A percentile compares a stretch with the other conserved stretches of the same genome.
These are phyloP conservation scores for Muricea muricata DNA, from an alignment of 92 coral and sea anemone species.

Conservation along the genomic window DNA sequence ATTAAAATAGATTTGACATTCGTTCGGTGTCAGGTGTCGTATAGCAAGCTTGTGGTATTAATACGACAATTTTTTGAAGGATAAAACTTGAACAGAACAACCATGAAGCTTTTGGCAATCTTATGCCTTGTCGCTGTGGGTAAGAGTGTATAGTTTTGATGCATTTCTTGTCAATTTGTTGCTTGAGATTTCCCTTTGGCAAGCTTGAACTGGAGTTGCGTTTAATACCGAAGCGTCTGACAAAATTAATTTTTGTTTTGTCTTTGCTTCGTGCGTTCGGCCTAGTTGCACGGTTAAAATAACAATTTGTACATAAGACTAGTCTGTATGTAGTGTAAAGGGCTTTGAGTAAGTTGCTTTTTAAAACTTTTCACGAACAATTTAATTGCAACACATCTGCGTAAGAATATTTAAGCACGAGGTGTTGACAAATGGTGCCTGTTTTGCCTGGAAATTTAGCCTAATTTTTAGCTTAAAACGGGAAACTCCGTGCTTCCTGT, in stretches of 20 bases:
- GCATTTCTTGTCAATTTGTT: background rate
- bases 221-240: background rate
- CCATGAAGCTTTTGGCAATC: slow-evolving; percentile 24
- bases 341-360: background rate
- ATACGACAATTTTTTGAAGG: background rate
- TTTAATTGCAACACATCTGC: background rate
- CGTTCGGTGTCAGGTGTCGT: background rate
- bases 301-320: no score
- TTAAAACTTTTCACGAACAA: background rate
- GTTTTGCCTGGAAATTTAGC: background rate
- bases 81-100: background rate
- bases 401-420: background rate
- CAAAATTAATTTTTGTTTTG: background rate
- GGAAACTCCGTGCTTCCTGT: no score
- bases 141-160: background rate
- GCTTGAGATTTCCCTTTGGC: background rate
- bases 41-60: background rate
- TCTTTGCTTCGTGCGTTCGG: background rate
- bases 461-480: background rate
- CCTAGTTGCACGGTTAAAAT: background rate
- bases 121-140: slow-evolving; percentile 23
- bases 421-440: background rate
- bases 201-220: background rate
- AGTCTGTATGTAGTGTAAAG: background rate
- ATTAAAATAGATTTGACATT: background rate